These are phyloP conservation scores for Heterohyrax brucei DNA, from an alignment of 2,797 vertebrate genomes.

Conservation along the genomic window DNA sequence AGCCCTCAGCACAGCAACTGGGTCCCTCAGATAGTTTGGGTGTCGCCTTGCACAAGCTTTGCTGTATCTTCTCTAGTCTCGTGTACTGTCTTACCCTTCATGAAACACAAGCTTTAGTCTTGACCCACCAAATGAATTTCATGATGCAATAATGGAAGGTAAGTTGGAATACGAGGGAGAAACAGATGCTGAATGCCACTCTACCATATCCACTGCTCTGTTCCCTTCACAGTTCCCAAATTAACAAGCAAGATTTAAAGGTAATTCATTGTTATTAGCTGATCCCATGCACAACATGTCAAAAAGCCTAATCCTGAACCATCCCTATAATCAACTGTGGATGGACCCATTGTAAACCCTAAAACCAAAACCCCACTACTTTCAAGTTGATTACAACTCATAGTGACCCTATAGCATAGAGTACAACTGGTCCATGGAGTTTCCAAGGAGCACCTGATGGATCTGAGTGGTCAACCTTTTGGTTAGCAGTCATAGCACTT, in stretches of 20 bases:
- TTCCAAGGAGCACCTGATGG: too few species aligned
- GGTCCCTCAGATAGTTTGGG: too few species aligned
- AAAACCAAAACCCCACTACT: background rate
- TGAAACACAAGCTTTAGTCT: background rate
- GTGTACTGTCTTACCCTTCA: too few species aligned
- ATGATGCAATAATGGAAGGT: rapidly evolving
- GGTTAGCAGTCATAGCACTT: too few species aligned
- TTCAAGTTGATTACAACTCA: too few species aligned
- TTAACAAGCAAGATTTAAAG: background rate
- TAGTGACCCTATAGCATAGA: too few species aligned
- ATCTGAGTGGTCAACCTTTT: too few species aligned
- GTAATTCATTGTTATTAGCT: background rate
- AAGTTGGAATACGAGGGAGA: background rate
- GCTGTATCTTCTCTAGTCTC: too few species aligned
- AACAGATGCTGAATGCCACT: background rate
- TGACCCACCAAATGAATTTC: background rate
- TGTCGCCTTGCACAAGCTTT: too few species aligned
- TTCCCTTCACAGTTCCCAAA: background rate
- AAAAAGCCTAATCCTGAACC: background rate
- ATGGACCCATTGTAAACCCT: background rate
- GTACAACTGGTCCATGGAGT: too few species aligned
- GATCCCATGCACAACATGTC: background rate
- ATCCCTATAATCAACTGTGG: background rate
- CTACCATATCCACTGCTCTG: too few species aligned
- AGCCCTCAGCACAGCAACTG: too few species aligned